Base-by-base conservation (phyloP, 2,797 vertebrate species). In the Alauda arvensis region DNA sequence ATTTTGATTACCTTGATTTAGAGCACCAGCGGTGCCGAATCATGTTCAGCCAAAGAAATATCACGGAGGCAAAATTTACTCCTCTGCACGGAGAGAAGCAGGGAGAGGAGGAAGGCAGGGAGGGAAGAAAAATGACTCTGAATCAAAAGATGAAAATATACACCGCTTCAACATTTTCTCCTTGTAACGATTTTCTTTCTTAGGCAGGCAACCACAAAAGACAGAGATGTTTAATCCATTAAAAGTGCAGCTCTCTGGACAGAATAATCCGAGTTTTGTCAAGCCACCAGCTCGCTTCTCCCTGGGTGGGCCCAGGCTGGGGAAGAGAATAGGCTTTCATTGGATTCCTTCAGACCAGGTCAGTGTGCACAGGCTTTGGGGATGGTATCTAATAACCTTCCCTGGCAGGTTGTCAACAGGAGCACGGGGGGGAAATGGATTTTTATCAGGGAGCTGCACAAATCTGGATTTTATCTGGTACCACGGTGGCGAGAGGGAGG, bases 161-260 rank as follows among this genome's bases (percentile, higher is more conserved):
- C 46, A 74, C 40, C 43, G 7, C 19, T 21, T 79, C 86, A 71
- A 87, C 12, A 3, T 83, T 93, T 85, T 86, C 88, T 91, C 24
- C 81, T 84, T 9, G 49, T 57, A 80, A 81, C 5, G 42, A n/a
- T 86, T 83, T 69, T 87, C 75, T 74, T 75, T 79, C 89, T 89
- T 67, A 83, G 61, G 80, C 77, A 59, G 55, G 71, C 5, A 18
- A 94, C 93, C 91, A 69, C 91, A 88, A 85, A 92, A 88, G 59
- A 72, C 66, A 75, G 88, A 93, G 91, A 94, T 70, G 86, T 91
- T 94, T 87, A 95, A 94, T 93, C 82, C 84, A 93, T 92, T 93
- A 91, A 78, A 85, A 81, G 60, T 39, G 53, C 24, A 83, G 70
- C 33, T 83, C 88, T 86, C 79, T 88, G 91, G 77, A 71, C 77